Evolutionary conservation across 23 tunicate genomes (phyloP), one percentile per base, ranked within the genome.

Genomic region (Corella eumyota): DNA sequence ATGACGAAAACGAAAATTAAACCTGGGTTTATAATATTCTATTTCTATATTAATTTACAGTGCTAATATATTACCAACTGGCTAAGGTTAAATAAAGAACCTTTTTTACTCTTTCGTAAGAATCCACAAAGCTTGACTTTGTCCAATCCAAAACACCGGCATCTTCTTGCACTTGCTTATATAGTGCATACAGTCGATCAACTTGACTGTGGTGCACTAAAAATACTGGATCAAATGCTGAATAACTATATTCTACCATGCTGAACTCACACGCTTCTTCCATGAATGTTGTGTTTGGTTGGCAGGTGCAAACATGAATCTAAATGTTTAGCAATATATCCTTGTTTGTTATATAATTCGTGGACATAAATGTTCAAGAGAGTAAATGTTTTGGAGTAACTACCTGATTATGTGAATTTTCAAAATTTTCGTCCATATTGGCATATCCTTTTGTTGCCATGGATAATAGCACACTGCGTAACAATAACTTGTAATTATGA

Each of bases 131-230:
- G 26, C 83, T 67, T 4, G 51, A 36, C 47, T 67, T 36, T 44
- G 83, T 67, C 83, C 83, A 77, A 67, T 77, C 83, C 34, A 61
- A 36, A 36, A 17, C 59, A 7, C 83, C 83, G 22, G 27, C 40
- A 21, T 15, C 34, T 20, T 77, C 74, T 0, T 67, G 56, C 4
- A 77, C 25, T n/a, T 27, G 34, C 32, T 56, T 58, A 28, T 60
- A 69, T 17, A 77, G 50, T 21, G 58, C 74, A 46, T 27, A 77
- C 57, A 77, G 31, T 28, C 83, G 21, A 36, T 77, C 83, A 0
- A 77, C 36, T 4, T 74, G 66, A 25, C 83, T 77, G 67, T 77
- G 83, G 32, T 77, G 83, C 4, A 77, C 29, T 11, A 60, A 19
- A 34, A 77, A 77, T 3, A 47, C 47, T 25, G 83, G 83, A 36